phyloP scores from a whole-genome alignment of 1,140 invertebrate genomes.

The Lethocerus indicus region DNA sequence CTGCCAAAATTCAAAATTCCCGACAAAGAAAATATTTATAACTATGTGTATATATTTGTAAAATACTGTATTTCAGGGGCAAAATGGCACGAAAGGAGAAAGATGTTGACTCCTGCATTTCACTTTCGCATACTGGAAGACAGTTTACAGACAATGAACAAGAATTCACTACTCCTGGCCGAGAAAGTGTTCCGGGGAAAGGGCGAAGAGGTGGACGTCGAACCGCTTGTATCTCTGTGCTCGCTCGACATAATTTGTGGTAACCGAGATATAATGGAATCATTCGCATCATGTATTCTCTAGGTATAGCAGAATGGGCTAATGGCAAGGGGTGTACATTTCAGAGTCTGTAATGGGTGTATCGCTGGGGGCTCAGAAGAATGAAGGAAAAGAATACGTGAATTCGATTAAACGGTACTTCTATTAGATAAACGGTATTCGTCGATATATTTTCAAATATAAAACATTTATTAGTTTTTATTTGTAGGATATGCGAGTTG shows the following conservation, averaged over 20 bases:
- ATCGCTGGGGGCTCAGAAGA: constrained; percentile 15
- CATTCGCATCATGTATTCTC: neutral
- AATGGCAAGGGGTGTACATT: constrained; percentile 5
- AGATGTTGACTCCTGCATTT: constrained; percentile 75
- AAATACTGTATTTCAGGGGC: constrained; percentile 28
- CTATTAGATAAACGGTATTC: too few species aligned
- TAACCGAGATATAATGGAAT: constrained; percentile 20
- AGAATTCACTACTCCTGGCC: too few species aligned
- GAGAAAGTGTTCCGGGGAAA: too few species aligned
- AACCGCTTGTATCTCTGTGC: constrained; percentile 34
- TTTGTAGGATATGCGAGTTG: constrained; percentile 12
- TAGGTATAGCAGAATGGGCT: constrained; percentile 9
- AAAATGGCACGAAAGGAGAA: constrained; percentile 53
- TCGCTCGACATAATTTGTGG: constrained; percentile 48
- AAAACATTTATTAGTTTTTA: too few species aligned
- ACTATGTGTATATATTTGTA: too few species aligned
- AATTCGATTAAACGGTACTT: constrained; percentile 16
- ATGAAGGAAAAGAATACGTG: constrained; percentile 17
- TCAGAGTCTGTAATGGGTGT: constrained; percentile 21
- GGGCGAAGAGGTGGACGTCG: constrained; percentile 33
- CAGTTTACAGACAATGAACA: too few species aligned
- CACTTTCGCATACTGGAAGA: constrained; percentile 77
- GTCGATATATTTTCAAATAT: too few species aligned
- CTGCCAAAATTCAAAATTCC: too few species aligned
- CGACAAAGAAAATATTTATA: too few species aligned